These are phyloP conservation scores for Limenitis camilla DNA, from an alignment of 2,888 invertebrate genomes.

Conservation along the genomic window DNA sequence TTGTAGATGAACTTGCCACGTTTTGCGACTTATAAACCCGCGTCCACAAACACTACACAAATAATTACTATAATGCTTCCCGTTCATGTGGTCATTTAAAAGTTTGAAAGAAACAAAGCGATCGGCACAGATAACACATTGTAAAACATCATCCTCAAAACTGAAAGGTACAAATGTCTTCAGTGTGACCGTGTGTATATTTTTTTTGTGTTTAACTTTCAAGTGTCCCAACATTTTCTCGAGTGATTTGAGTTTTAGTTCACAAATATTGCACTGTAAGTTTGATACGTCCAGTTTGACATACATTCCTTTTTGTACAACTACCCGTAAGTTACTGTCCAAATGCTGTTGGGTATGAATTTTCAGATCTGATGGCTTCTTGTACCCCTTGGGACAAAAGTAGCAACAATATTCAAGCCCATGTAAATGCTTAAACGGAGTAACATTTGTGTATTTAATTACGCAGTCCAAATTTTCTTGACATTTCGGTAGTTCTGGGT, in stretches of 20 bases:
- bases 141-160: constrained; percentile 30
- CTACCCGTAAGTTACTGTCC: constrained; percentile 5
- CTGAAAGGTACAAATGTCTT: constrained; percentile 40
- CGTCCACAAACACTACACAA: constrained; percentile 33
- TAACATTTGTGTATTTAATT: too few species aligned
- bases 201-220: constrained; percentile 30
- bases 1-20: constrained; percentile 16
- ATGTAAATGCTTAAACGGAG: too few species aligned
- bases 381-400: constrained; percentile 28
- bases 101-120: constrained; percentile 33
- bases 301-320: constrained; percentile 18
- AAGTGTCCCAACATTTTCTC: constrained; percentile 34
- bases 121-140: constrained; percentile 32
- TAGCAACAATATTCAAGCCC: constrained; percentile 30
- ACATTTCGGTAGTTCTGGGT: too few species aligned
- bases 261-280: constrained; percentile 36
- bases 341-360: constrained; percentile 23
- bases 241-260: constrained; percentile 26
- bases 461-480: too few species aligned
- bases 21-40: constrained; percentile 29
- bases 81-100: constrained; percentile 36
- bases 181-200: constrained; percentile 32
- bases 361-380: constrained; percentile 29
- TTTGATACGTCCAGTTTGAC: constrained; percentile 40
- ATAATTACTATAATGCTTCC: constrained; percentile 34